Evolutionary conservation across 2,888 invertebrate genomes (phyloP).

Genomic region (Amblyteles armatorius): DNA sequence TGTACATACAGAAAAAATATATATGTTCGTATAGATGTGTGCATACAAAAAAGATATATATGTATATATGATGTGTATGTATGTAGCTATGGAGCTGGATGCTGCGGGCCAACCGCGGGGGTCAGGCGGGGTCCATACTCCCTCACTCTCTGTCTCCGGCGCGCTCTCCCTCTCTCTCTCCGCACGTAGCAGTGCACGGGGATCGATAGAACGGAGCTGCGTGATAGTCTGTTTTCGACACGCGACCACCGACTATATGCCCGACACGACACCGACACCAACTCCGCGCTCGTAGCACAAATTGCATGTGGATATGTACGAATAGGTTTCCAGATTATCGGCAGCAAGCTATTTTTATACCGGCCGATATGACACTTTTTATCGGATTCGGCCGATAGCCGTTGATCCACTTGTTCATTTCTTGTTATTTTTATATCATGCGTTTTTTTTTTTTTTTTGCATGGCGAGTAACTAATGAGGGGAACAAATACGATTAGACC

Average conservation of each 20-base stretch:
- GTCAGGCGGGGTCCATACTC: constrained; percentile 61
- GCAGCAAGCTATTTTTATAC: constrained; percentile 14
- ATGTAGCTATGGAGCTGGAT: constrained; percentile 7
- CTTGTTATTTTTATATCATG: constrained; percentile 6
- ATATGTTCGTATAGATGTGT: too few relatives aligned
- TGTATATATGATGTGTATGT: constrained; percentile 6
- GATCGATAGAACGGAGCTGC: constrained; percentile 80
- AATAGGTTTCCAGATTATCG: constrained; percentile 44
- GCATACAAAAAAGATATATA: too few relatives aligned
- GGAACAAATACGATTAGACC: neutral
- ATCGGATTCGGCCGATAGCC: neutral
- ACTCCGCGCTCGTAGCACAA: constrained; percentile 9
- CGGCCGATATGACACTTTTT: neutral
- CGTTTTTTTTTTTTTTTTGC: constrained; percentile 7
- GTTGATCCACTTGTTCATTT: constrained; percentile 17
- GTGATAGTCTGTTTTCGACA: constrained; percentile 73
- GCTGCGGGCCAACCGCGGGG: constrained; percentile 31
- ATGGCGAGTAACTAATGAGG: neutral
- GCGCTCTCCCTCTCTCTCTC: constrained; percentile 2
- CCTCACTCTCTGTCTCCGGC: neutral
- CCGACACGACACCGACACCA: constrained; percentile 40
- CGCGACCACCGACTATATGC: constrained; percentile 66
- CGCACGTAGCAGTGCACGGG: constrained; percentile 41
- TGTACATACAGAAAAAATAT: too few relatives aligned
- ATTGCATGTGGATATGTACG: constrained; percentile 13